Conservation (phyloP, 2,797 vertebrate species). For the Brachyalestes nurse region DNA sequence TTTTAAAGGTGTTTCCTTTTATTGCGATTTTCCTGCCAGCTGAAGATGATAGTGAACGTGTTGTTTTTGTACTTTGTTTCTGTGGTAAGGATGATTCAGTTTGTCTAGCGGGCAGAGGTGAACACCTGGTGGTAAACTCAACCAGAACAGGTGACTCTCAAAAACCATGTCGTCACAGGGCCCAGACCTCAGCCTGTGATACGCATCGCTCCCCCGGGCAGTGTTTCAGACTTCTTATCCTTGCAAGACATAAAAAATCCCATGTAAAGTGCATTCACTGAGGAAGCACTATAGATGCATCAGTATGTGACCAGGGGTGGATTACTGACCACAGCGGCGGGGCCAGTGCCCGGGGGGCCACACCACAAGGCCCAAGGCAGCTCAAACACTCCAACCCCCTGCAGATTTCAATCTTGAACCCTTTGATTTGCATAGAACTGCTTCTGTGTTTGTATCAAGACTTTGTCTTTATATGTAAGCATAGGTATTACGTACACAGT, state of each 20-base stretch:
- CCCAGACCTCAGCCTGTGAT: not conserved
- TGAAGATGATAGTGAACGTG: conserved; percentile 19
- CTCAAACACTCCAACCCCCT: too few species aligned
- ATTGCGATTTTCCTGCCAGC: conserved; percentile 13
- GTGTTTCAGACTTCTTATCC: not conserved
- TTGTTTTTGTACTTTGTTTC: conserved; percentile 24
- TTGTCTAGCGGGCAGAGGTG: conserved; percentile 4
- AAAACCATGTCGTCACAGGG: not conserved
- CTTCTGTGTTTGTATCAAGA: too few species aligned
- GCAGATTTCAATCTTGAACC: too few species aligned
- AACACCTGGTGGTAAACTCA: conserved; percentile 40
- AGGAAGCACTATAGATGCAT: not conserved
- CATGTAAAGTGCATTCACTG: not conserved
- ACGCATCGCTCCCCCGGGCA: not conserved
- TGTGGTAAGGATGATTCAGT: conserved; percentile 36
- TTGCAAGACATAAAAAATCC: not conserved
- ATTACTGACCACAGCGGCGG: too few species aligned
- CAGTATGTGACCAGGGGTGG: too few species aligned
- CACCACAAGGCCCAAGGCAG: too few species aligned
- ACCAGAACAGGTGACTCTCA: conserved; percentile 15
- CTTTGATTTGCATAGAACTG: too few species aligned
- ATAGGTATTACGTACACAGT: too few species aligned
- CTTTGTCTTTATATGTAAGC: too few species aligned
- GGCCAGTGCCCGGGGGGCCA: too few species aligned
- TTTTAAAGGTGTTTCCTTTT: conserved; percentile 34